These are phyloP conservation scores for Ischnus inquisitorius DNA, from an alignment of 2,888 invertebrate genomes.

Conservation along the genomic window DNA sequence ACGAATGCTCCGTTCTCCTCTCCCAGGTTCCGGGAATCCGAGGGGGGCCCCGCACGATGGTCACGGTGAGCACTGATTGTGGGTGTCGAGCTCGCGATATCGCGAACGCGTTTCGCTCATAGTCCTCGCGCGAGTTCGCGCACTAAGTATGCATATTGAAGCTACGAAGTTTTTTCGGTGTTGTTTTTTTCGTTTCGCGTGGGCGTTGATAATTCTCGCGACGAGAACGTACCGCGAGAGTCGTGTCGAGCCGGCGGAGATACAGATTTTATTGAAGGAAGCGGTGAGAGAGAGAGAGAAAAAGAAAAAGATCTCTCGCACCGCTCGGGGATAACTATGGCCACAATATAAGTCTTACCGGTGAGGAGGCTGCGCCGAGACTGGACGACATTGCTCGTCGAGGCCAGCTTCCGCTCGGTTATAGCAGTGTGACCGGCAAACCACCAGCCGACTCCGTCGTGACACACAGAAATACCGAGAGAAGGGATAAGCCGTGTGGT, in stretches of 20 bases:
- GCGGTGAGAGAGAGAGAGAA: too few relatives aligned
- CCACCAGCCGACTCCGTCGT: constrained; percentile 55
- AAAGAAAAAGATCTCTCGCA: constrained; percentile 3
- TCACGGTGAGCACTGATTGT: constrained; percentile 47
- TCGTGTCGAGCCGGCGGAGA: not conserved
- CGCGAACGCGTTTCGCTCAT: constrained; percentile 31
- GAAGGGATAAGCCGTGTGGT: constrained; percentile 48
- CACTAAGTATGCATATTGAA: not conserved
- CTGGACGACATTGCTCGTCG: constrained; percentile 82
- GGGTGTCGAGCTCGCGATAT: constrained; percentile 35
- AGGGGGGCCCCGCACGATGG: not conserved
- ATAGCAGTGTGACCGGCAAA: constrained; percentile 68
- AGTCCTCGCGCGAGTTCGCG: constrained; percentile 33
- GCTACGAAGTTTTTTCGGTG: not conserved
- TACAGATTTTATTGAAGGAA: constrained; percentile 17
- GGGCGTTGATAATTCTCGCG: constrained; percentile 8
- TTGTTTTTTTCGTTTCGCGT: not conserved
- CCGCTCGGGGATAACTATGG: not conserved
- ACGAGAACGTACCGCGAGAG: not conserved
- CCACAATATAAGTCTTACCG: constrained; percentile 65
- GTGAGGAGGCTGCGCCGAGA: constrained; percentile 80
- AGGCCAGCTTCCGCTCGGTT: constrained; percentile 81
- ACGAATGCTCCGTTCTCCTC: constrained; percentile 6
- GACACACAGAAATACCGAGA: constrained; percentile 52
- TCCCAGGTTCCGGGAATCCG: constrained; percentile 1